Evolutionary conservation across 2,113 vertebrate genomes (phyloP), one percentile per base, ranked within the genome.

Genomic region (Galeopterus variegatus): DNA sequence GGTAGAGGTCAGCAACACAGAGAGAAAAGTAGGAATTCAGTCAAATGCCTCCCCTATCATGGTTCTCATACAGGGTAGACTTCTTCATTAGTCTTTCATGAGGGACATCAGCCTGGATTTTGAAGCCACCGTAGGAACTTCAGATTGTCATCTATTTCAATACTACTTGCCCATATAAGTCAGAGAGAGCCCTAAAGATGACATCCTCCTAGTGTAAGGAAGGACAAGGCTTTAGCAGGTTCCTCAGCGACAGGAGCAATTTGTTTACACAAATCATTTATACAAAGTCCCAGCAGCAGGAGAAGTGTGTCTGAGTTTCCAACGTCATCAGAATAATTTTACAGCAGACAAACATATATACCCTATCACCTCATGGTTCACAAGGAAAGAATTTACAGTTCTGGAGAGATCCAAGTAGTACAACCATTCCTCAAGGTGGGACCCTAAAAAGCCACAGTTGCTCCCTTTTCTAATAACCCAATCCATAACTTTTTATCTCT

Each of bases 401-500:
- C 45, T 75, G n/a, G 83, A 93, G 15, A 93, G 58, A 69, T 60
- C 6, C 79, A 93, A 90, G 92, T 84, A 92, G 56, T 56, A 80
- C 3, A 88, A 77, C 0, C 65, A 12, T n/a, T 95, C 24, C 41
- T 94, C 62, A 75, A 79, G 12, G 45, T 69, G 56, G 65, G 56
- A 6, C 33, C 56, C 69, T 65, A 77, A 88, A 93, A 97, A 86
- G 48, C 45, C 69, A 82, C 50, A 87, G 56, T 84, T 31, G 17
- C 36, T 95, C 10, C 86, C 69, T 93, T 96, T 95, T 93, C 52
- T 80, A 97, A 97, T 97, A 96, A 95, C 60, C 36, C 3, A 82
- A 90, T 87, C 26, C 28, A 90, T 92, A 79, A 96, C 14, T 64
- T 96, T 62, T 96, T 95, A 97, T 95, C 96, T 79, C 41, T 86